A percentile compares a stretch with the other conserved stretches of the same genome.
Evolutionary conservation across 2,113 vertebrate genomes (phyloP).

Genomic region (Stercorarius parasiticus): DNA sequence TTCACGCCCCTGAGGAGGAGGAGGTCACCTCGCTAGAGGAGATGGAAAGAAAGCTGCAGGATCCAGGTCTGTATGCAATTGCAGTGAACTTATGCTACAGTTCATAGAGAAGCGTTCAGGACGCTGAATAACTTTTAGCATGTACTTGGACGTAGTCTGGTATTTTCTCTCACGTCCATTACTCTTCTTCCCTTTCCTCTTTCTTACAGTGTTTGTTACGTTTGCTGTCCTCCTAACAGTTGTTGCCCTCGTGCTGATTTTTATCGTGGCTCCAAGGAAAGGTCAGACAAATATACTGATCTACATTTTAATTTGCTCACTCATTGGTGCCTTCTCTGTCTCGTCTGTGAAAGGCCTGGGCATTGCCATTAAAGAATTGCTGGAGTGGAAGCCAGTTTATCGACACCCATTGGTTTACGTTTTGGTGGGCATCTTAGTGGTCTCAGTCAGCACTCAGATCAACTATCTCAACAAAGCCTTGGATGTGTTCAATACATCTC

Average conservation of each 20-base stretch:
- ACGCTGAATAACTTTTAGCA: not conserved
- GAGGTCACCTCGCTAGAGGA: constrained; percentile 79
- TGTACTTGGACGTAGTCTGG: not conserved
- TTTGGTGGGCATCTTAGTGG: constrained; percentile 62
- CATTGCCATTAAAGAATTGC: constrained; percentile 76
- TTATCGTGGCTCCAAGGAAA: constrained; percentile 72
- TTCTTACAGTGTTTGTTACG: constrained; percentile 71
- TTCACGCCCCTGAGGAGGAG: constrained; percentile 80
- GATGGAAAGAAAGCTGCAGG: constrained; percentile 81
- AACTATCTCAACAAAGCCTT: constrained; percentile 84
- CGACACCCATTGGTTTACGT: constrained; percentile 72
- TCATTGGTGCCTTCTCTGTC: constrained; percentile 83
- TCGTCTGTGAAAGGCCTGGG: constrained; percentile 83
- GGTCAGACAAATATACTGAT: constrained; percentile 80
- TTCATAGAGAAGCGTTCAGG: not conserved
- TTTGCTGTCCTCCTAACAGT: constrained; percentile 73
- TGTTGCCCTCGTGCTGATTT: constrained; percentile 70
- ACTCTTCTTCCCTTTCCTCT: not conserved
- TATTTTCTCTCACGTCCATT: not conserved
- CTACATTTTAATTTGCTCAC: constrained; percentile 80
- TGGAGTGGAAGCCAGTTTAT: constrained; percentile 71
- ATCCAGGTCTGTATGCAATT: constrained; percentile 75
- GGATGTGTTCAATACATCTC: constrained; percentile 78
- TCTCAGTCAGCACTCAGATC: constrained; percentile 79
- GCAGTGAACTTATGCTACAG: not conserved